Evolutionary conservation across 2,888 invertebrate genomes (phyloP), one percentile per base, ranked within the genome.

Genomic region (Tetramorium bicarinatum): DNA sequence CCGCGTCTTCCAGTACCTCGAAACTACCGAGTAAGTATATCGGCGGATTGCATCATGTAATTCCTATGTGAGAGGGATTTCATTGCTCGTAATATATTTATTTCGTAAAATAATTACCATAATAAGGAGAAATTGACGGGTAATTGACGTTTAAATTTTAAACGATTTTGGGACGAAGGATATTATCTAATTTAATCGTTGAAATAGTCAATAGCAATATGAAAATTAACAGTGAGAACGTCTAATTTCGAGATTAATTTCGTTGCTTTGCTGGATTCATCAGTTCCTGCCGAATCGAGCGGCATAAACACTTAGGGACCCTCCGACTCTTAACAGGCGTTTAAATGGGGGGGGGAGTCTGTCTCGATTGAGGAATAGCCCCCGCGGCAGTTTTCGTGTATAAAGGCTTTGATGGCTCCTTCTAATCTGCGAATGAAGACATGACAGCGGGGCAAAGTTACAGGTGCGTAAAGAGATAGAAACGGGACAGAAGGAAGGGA

Each of bases 1-100:
- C 95, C 96, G 97, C 95, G 97, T 97, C 94, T 97, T 97, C 96
- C 97, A 97, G 96, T 97, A 97, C 96, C 96, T 97, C 95, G 97
- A 97, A 95, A 97, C 97, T 84, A 91, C 92, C 93, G 94, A 94
- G 97, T 97, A 95, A 97, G 97, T 97, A 93, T 83, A 82, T 71
- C 29, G 9, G 13, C 21, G 21, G 44, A 18, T 9, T 47, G 21
- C 21, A 11, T 56, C 41, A 61, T 9, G 2, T 18, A 18, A 56
- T 15, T 44, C 6, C 1, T 21, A 18, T n/a, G 18, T 49, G 41
- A 59, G n/a, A 59, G 13, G 44, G 13, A 59, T 18, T 25, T 15
- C 21, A 74, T 41, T 74, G 29, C 18, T 41, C 8, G 25, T 38
- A 13, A 25, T 25, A 13, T 25, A 13, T 7, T 34, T 34, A 34